phyloP scores from a whole-genome alignment of 1,140 invertebrate species.

The Sitodiplosis mosellana region DNA sequence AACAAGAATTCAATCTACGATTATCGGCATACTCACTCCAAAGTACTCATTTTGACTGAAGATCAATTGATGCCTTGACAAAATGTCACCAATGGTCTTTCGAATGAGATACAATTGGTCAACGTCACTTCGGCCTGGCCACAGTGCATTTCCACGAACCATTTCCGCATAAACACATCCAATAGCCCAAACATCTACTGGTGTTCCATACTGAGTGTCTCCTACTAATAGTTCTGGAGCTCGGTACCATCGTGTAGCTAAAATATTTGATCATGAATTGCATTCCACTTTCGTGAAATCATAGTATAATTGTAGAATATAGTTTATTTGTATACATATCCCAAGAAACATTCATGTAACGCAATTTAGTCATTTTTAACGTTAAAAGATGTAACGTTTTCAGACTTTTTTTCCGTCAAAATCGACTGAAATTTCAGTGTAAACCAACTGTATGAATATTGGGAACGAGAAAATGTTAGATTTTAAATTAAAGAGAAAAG shows the following conservation, averaged over 20 bases:
- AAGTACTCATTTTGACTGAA: conserved; percentile 93
- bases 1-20: neutral
- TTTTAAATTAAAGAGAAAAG: too few species aligned
- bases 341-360: too few species aligned
- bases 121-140: conserved; percentile 96
- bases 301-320: too few species aligned
- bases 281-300: too few species aligned
- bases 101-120: conserved; percentile 94
- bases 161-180: conserved; percentile 79
- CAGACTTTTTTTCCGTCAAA: too few species aligned
- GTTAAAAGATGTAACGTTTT: too few species aligned
- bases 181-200: conserved; percentile 78
- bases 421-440: too few species aligned
- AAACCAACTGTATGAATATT: too few species aligned
- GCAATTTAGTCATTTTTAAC: too few species aligned
- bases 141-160: conserved; percentile 83
- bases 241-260: conserved; percentile 96
- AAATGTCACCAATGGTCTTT: conserved; percentile 75
- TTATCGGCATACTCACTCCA: conserved; percentile 28
- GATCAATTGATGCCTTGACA: conserved; percentile 85
- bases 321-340: too few species aligned
- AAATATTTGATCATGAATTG: too few species aligned
- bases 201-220: conserved; percentile 90
- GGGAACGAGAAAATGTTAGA: too few species aligned
- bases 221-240: conserved; percentile 93